phyloP scores from a whole-genome alignment of 2,888 invertebrate genomes.

The Dynastes maya region DNA sequence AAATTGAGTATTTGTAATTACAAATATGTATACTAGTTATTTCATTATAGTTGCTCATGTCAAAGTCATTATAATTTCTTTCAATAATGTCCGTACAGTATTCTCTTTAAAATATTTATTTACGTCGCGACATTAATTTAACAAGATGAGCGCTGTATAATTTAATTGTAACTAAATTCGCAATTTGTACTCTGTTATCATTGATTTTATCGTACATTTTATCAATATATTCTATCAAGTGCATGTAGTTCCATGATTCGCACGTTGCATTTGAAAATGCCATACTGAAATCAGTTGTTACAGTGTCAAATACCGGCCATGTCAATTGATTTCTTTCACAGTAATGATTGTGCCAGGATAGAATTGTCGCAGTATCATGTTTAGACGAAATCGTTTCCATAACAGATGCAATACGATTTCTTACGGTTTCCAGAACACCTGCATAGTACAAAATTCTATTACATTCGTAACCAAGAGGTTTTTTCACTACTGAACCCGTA shows the following conservation, averaged over 20 bases:
- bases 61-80: background rate
- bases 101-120: too few species aligned
- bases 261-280: too few species aligned
- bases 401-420: background rate
- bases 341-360: background rate
- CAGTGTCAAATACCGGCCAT: background rate
- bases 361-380: background rate
- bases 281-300: too few species aligned
- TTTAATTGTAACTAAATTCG: too few species aligned
- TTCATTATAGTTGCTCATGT: too few species aligned
- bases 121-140: too few species aligned
- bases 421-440: background rate
- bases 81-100: background rate
- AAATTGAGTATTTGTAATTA: background rate
- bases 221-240: too few species aligned
- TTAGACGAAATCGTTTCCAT: slow-evolving; percentile 6
- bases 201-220: too few species aligned
- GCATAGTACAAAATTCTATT: slow-evolving; percentile 13
- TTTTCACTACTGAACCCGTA: slow-evolving; percentile 6
- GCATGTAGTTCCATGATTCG: too few species aligned
- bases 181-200: too few species aligned
- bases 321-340: background rate
- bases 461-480: slow-evolving; percentile 13
- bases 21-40: background rate
- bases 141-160: background rate